Conservation (phyloP, 2,113 vertebrate genomes). For the Conger conger region DNA sequence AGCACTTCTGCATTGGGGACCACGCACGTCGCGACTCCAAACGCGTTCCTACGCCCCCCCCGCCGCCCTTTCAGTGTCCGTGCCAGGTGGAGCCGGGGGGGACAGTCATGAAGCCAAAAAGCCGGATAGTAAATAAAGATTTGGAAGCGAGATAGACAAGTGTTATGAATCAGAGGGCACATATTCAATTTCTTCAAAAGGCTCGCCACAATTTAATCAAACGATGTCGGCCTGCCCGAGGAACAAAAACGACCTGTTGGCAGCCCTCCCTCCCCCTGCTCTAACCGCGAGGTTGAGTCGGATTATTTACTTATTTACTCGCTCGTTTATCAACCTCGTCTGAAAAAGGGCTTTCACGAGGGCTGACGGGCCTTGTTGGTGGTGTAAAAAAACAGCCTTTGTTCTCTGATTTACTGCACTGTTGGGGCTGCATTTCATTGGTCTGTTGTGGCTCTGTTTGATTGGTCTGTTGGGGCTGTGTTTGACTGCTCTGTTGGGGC, state of each 20-base stretch:
- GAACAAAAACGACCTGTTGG: conserved; percentile 44
- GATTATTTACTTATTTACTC: conserved; percentile 57
- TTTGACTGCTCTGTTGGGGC: too few relatives aligned
- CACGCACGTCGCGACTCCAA: conserved; percentile 55
- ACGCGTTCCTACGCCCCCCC: conserved; percentile 48
- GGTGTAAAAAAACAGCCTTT: not conserved
- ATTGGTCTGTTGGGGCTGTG: too few relatives aligned
- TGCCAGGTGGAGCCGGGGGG: conserved; percentile 45
- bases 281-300: conserved; percentile 7
- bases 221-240: conserved; percentile 1
- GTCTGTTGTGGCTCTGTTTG: too few relatives aligned
- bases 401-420: conserved; percentile 5
- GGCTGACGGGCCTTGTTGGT: not conserved
- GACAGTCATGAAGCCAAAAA: conserved; percentile 59
- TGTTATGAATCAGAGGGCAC: conserved; percentile 75
- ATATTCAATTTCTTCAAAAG: conserved; percentile 78
- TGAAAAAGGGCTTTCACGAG: conserved; percentile 18
- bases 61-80: conserved; percentile 26
- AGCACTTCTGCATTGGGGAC: conserved; percentile 48
- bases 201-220: conserved; percentile 71
- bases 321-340: conserved; percentile 50
- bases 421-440: not conserved
- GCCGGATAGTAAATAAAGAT: conserved; percentile 56
- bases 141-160: conserved; percentile 67
- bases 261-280: conserved; percentile 28